phyloP scores from a whole-genome alignment of 2,888 invertebrate genomes.

The Dichetophora obliterata region DNA sequence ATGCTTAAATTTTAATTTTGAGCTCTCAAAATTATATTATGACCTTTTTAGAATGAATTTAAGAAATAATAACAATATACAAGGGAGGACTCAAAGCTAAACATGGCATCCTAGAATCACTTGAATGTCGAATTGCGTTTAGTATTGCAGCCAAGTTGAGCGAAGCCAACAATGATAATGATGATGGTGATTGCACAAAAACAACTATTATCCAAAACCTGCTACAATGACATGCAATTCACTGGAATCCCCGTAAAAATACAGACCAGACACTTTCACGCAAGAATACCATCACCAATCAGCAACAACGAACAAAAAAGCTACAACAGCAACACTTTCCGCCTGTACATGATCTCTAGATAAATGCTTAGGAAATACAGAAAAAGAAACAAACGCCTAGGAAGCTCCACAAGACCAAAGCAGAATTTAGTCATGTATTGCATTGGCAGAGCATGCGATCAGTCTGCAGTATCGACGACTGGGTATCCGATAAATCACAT shows the following conservation, averaged over 20 bases:
- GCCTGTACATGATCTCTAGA: constrained; percentile 28
- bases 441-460: constrained; percentile 24
- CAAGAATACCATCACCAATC: constrained; percentile 13
- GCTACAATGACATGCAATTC: constrained; percentile 27
- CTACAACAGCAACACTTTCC: constrained; percentile 28
- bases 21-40: too few species aligned
- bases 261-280: not conserved
- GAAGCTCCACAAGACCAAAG: not conserved
- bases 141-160: not conserved
- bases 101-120: too few species aligned
- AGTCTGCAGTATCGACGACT: not conserved
- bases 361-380: not conserved
- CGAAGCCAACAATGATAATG: not conserved
- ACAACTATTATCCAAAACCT: not conserved
- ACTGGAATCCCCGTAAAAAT: constrained; percentile 21
- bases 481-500: constrained; percentile 42
- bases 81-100: too few species aligned
- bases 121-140: not conserved
- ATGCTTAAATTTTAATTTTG: too few species aligned
- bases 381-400: too few species aligned
- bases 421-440: not conserved
- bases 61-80: too few species aligned
- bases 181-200: not conserved
- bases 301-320: not conserved
- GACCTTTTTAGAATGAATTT: too few species aligned